Base-by-base conservation (phyloP, 2,797 vertebrate species). In the Enteromius thamalakanensis region DNA sequence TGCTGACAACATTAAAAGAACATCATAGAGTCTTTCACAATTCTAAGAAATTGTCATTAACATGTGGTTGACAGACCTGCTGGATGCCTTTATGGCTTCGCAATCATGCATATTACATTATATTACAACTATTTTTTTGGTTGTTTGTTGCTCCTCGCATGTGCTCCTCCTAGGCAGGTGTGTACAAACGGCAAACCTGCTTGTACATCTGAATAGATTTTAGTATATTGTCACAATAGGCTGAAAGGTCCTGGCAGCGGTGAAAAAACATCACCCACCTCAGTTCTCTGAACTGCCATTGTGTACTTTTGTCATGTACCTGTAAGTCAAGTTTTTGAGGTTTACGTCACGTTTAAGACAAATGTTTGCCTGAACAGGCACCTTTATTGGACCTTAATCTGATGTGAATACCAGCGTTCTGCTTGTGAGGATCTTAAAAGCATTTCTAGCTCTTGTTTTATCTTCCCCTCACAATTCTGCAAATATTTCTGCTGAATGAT, bases 251-350 rank as follows among this genome's bases (percentile, higher is more conserved):
- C 21, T 26, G 74, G 53, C 74, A 76, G n/a, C 3, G 2, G n/a
- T 76, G 53, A 53, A 78, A 49, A 65, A 3, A n/a, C 40, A 32
- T 49, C 42, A 78, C 29, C 23, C 40, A 21, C 26, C 40, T 78
- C 26, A 29, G 6, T 77, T 77, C 17, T 45, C 21, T 64, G n/a
- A 78, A 65, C 55, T 49, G 60, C 60, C 34, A n/a, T 69, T 62
- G 10, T 47, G 53, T 23, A 29, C 62, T 64, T 67, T 85, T 80
- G 71, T 85, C 37, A 65, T 47, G 65, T 75, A 71, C 80, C 53
- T 51, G 80, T 76, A 72, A 49, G 40, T 83, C 83, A 67, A 82
- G 80, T 79, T 87, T 40, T 81, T 21, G 23, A 65, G 64, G 29
- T 84, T 69, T 40, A 11, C 26, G 37, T 58, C 83, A 84, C 12